Base-by-base conservation (phyloP, 2,113 vertebrate genomes). In the Anthoscopus minutus region DNA sequence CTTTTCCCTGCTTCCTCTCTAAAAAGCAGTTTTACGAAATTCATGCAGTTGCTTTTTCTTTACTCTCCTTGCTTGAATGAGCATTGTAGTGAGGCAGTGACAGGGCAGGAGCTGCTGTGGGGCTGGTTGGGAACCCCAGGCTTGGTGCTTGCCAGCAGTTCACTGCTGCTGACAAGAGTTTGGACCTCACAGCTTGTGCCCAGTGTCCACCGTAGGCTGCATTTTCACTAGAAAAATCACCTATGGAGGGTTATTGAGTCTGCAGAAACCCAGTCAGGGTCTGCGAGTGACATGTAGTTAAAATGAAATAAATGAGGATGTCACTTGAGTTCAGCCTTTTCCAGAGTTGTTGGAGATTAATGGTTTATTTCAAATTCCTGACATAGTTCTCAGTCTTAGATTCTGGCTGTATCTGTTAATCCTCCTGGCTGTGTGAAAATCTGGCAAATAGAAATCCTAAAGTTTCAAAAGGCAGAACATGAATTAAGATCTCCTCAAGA, bases 361-460 rank as follows among this genome's bases (percentile, higher is more conserved):
- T 56, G 86, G 85, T 92, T 95, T 88, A 81, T 95, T 94, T 88
- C 72, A 81, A 88, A 95, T 95, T 90, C 83, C 86, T 97, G 76
- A 88, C 94, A 93, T 88, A 96, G 79, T 95, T 96, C 85, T 95
- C 44, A 88, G 85, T 70, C 82, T 94, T n/a, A 48, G 71, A 51
- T 83, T 87, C 85, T 80, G 92, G 53, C 88, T 88, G 64, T 65
- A 64, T 87, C 86, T 89, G 73, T 91, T 92, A 91, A 94, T 95
- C 82, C 85, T 64, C 18, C 38, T n/a, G 76, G 76, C 69, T 77
- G 67, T 77, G 70, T 4, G 10, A 77, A 96, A 89, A 86, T 45
- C 60, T 88, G 65, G 48, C 81, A 96, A 71, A 54, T 30, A 67
- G 25, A 45, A 89, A 78, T 83, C 45, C 27, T 88, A 5, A 86